Evolutionary conservation across 2,797 vertebrate genomes (phyloP).

Genomic region (Pseudochirops cupreus): DNA sequence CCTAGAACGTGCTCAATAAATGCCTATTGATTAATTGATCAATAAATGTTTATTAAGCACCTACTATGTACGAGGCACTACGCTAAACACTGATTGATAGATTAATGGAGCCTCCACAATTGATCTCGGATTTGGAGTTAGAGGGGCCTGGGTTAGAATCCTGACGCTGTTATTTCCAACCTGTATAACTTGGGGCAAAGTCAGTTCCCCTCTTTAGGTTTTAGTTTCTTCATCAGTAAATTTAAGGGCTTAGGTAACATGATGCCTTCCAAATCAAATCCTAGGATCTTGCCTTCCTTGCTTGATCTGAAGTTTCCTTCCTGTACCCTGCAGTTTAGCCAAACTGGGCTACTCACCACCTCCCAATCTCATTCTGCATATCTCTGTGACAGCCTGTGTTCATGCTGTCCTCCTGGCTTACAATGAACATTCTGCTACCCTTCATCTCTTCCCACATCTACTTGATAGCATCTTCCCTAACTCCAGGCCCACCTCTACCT

Average conservation of each 20-base stretch:
- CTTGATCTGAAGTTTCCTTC: not conserved
- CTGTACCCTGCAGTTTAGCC: not conserved
- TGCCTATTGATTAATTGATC: not conserved
- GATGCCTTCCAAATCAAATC: not conserved
- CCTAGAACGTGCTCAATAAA: not conserved
- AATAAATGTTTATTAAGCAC: not conserved
- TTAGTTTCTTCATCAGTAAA: not conserved
- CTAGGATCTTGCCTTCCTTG: not conserved
- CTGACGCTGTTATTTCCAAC: not conserved
- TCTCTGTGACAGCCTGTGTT: not conserved
- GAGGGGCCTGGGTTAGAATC: not conserved
- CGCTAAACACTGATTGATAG: not conserved
- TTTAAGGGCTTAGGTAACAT: not conserved
- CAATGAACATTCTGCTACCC: not conserved
- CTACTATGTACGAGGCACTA: not conserved
- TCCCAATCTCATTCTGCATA: not conserved
- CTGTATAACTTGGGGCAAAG: not conserved
- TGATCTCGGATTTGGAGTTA: not conserved
- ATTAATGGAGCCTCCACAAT: not conserved
- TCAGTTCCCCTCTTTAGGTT: not conserved
- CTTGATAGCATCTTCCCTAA: not conserved
- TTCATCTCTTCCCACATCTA: not conserved
- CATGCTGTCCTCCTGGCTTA: not conserved
- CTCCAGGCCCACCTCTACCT: not conserved
- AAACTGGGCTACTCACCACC: not conserved